Percentiles rank a stretch among this genome's conserved stretches.
These are phyloP conservation scores for Recurvirostra avosetta DNA, from an alignment of 2,113 vertebrate genomes.

Conservation along the genomic window DNA sequence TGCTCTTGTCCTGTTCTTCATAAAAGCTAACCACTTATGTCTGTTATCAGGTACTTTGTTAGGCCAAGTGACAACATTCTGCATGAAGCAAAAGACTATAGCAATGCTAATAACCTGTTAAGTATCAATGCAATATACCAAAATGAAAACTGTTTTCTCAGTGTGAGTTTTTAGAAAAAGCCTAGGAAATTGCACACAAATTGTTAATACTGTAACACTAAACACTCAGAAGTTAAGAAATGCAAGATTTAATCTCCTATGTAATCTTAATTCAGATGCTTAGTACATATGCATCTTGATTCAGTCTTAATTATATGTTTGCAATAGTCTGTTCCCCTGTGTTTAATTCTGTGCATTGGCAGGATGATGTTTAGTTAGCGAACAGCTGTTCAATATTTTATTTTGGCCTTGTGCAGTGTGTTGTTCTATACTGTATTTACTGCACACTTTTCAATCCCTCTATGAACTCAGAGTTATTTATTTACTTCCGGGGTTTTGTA, in stretches of 20 bases:
- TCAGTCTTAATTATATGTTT: background rate
- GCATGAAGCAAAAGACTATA: background rate
- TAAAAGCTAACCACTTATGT: background rate
- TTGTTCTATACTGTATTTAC: background rate
- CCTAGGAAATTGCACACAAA: background rate
- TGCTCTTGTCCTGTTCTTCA: background rate
- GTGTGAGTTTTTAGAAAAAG: background rate
- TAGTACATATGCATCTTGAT: background rate
- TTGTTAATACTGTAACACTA: background rate
- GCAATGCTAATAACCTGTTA: background rate
- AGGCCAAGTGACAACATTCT: background rate
- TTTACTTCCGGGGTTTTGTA: background rate
- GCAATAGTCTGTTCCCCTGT: background rate
- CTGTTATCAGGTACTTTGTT: background rate
- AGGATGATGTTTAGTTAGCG: background rate
- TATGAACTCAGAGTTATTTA: background rate
- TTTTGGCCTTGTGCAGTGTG: background rate
- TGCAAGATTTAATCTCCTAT: background rate
- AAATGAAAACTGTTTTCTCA: background rate
- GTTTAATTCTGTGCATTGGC: background rate
- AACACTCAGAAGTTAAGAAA: background rate
- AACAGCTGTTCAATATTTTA: slow-evolving; percentile 15
- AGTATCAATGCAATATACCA: background rate
- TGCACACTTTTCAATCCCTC: background rate
- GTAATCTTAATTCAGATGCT: background rate